Conservation (phyloP, 2,797 vertebrate species). For the Serranus cabrilla region DNA sequence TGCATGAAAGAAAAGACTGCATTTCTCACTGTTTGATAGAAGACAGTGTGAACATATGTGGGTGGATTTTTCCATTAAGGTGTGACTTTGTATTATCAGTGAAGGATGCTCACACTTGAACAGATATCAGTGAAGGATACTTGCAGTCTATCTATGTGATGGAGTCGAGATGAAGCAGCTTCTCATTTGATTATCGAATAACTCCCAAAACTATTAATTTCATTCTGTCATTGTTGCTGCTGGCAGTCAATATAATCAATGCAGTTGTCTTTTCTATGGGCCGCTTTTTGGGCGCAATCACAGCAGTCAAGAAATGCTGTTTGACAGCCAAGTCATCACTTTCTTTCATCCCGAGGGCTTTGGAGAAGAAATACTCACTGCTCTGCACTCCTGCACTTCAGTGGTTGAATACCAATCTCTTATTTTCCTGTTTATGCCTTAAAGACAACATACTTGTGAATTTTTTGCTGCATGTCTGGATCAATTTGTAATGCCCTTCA, state of each 20-base stretch:
- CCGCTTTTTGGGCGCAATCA: slow-evolving; percentile 39
- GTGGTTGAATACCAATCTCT: slow-evolving; percentile 37
- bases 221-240: slow-evolving; percentile 28
- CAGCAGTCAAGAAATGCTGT: slow-evolving; percentile 36
- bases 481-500: slow-evolving; percentile 47
- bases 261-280: slow-evolving; percentile 47
- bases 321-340: slow-evolving; percentile 59
- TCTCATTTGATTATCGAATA: slow-evolving; percentile 50
- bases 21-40: not conserved
- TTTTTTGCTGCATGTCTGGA: slow-evolving; percentile 32
- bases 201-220: slow-evolving; percentile 49
- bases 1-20: not conserved
- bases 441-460: slow-evolving; percentile 26
- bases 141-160: slow-evolving; percentile 25
- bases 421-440: slow-evolving; percentile 20
- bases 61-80: slow-evolving; percentile 12
- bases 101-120: slow-evolving; percentile 17
- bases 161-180: slow-evolving; percentile 24
- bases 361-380: slow-evolving; percentile 32
- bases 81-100: slow-evolving; percentile 8
- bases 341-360: slow-evolving; percentile 57
- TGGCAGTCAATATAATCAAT: slow-evolving; percentile 63
- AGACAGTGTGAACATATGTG: slow-evolving; percentile 11
- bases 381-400: slow-evolving; percentile 35
- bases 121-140: slow-evolving; percentile 13